Evolutionary conservation across 2,113 vertebrate species (phyloP), one percentile per base, ranked within the genome.

Genomic region (Romanogobio albipinnatus): DNA sequence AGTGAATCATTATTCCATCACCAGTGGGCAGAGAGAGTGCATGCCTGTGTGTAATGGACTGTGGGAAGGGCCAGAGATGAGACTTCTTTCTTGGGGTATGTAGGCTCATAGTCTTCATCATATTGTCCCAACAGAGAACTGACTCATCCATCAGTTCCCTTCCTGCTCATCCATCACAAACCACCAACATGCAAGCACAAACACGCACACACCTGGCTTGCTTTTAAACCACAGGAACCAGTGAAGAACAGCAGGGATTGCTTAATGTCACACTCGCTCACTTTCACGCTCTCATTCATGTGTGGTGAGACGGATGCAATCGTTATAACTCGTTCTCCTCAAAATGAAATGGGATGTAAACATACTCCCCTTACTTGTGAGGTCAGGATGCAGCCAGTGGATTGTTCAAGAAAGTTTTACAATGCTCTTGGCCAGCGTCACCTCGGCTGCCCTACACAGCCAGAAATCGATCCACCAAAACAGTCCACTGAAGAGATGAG

Each of bases 121-220:
- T 86, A 58, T 87, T 94, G 92, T 93, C 93, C 89, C 89, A 89
- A 92, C 90, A 90, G 90, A 90, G 91, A 94, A 91, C 92, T 88
- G 87, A 83, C 91, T 92, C 92, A 93, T 94, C 92, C 92, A 93
- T 94, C 93, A 94, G 92, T 22, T 43, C 61, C 71, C 64, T 68
- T 89, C 82, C 85, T 9, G 78, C 90, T 93, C 93, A 93, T 93
- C 93, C 93, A 93, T 94, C 93, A 93, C 88, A 58, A 84, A 86
- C 75, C 17, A 73, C 70, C 81, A 83, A 71, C 85, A 82, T 85
- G 68, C 82, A 86, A 64, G 76, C 83, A 84, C 78, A 82, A 33
- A 81, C 80, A 86, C 86, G 75, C 78, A 86, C 83, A 82, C 78
- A 87, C 53, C 86, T 86, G 88, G 82, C 22, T 62, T 49, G 85